Evolutionary conservation across 2,888 invertebrate genomes (phyloP).

Genomic region (Desoria tigrina): DNA sequence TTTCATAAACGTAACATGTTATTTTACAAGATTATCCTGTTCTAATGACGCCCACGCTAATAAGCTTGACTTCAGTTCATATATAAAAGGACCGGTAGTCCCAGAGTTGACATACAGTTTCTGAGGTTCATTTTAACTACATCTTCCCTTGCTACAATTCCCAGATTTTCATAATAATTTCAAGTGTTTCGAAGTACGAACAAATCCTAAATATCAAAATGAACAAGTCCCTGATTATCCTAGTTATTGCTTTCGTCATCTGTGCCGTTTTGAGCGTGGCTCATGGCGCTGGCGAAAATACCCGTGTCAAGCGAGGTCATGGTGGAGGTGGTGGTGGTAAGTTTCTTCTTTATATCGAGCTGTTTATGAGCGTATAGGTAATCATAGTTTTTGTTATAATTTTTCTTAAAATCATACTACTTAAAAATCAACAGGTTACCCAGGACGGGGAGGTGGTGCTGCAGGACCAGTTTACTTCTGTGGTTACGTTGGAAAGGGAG

Average conservation of each 20-base stretch:
- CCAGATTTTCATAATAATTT: too few species aligned
- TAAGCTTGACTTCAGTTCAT: too few species aligned
- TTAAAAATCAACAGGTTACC: background rate
- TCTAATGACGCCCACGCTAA: too few species aligned
- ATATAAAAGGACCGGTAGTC: too few species aligned
- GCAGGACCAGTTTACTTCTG: constrained; percentile 19
- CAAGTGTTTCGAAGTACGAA: too few species aligned
- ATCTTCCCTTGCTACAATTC: too few species aligned
- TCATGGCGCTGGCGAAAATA: background rate
- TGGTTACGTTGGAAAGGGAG: constrained; percentile 3
- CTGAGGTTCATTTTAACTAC: too few species aligned
- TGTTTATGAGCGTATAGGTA: background rate
- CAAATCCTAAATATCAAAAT: constrained; percentile 2
- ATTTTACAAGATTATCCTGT: too few species aligned
- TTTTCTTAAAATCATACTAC: background rate
- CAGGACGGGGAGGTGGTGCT: constrained; percentile 14
- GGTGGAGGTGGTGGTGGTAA: constrained; percentile 6
- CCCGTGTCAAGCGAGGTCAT: constrained; percentile 1
- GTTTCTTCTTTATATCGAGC: too few species aligned
- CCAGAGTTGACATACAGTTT: too few species aligned
- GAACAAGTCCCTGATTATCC: background rate
- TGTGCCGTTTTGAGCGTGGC: background rate
- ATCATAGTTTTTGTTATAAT: background rate
- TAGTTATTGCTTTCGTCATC: background rate
- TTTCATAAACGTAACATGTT: too few species aligned